These are phyloP conservation scores for Cecidostiba fungosa DNA, from an alignment of 2,888 invertebrate species.

Conservation along the genomic window DNA sequence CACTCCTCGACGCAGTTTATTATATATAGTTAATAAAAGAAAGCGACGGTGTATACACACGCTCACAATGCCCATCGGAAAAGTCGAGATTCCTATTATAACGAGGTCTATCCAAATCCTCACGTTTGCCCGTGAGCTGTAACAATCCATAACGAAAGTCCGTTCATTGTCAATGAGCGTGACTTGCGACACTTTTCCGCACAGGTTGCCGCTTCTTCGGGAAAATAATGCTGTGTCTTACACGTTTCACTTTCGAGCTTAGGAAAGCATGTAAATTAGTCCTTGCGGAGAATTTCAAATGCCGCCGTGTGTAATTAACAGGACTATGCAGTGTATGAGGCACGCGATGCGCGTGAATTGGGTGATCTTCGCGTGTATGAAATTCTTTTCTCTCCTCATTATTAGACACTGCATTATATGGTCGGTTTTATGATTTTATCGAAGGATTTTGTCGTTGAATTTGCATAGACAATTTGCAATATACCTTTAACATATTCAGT, in stretches of 20 bases:
- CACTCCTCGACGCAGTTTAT: background rate
- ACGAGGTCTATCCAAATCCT: background rate
- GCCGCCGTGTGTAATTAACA: conserved; percentile 29
- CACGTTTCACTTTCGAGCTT: conserved; percentile 40
- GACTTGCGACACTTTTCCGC: conserved; percentile 56
- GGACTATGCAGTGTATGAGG: background rate
- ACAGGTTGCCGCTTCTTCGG: conserved; percentile 2
- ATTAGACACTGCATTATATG: background rate
- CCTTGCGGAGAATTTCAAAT: conserved; percentile 16
- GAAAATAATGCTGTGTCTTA: background rate
- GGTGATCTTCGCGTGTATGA: background rate
- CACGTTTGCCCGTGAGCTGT: background rate
- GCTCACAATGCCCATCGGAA: background rate
- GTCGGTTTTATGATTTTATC: background rate
- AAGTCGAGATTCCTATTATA: background rate
- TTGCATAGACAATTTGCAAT: too few relatives aligned
- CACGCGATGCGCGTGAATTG: background rate
- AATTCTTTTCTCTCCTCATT: conserved; percentile 1
- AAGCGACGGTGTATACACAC: background rate
- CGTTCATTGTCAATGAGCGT: conserved; percentile 43
- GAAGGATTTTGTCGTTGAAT: background rate
- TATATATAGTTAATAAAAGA: conserved; percentile 37
- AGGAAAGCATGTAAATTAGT: conserved; percentile 44
- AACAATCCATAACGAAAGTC: conserved; percentile 42
- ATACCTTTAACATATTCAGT: background rate